Evolutionary conservation across 2,888 invertebrate genomes (phyloP), one percentile per base, ranked within the genome.

Genomic region (Scrobipalpa costella): DNA sequence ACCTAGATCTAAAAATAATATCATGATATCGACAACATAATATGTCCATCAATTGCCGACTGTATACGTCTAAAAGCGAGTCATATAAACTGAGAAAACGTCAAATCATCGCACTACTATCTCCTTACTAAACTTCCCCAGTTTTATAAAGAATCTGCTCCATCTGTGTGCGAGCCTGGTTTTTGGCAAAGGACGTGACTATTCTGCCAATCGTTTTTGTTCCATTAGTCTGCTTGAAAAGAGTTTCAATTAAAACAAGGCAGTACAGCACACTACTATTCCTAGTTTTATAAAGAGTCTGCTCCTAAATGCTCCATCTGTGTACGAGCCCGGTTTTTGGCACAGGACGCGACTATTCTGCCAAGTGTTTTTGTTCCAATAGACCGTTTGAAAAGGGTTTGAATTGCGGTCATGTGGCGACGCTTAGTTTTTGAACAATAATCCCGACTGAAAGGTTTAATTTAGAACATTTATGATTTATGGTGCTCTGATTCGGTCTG

Each of bases 331-430:
- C 21, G 50, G 21, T 52, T 52, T 52, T 52, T 52, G 50, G 50
- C 50, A 52, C 38, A 52, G 50, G 50, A 52, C 50, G 50, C 21
- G 21, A 21, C 68, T 66, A 66, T 57, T 57, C 55, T 27, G 57
- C 34, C 38, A 58, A 58, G 57, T 58, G 33, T 63, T 63, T 57
- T 63, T 63, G 52, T 40, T 38, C 49, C 59, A 63, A 63, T 63
- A 36, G 38, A 59, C 38, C 15, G 36, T 40, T 63, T 40, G 52
- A 40, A 50, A 63, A 59, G 63, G 63, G 63, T 63, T 40, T 55
- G 27, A 52, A 21, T 21, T 52, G 50, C 19, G 57, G 33, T 19
- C 17, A 58, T 61, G 36, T 19, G 59, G 21, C n/a, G 44, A 27
- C 13, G 19, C 36, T 21, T 47, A 60, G 59, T 47, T 47, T 60